Evolutionary conservation across 2,797 vertebrate species (phyloP).

Genomic region (Hippocampus kuda): DNA sequence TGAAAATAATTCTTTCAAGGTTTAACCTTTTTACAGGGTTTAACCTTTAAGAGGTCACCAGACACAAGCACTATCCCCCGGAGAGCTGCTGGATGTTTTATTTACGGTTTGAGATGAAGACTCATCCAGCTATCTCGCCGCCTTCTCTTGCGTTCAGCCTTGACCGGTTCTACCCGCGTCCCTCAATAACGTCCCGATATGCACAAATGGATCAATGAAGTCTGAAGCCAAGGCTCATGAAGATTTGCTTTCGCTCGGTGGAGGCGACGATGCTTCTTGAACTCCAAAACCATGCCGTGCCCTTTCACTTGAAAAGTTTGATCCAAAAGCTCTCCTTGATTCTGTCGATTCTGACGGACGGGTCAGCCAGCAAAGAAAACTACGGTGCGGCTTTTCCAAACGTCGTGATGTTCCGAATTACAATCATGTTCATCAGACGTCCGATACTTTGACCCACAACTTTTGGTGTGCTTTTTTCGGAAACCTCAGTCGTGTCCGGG

Average conservation of each 20-base stretch:
- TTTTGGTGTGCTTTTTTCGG: conserved; percentile 1
- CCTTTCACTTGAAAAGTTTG: conserved; percentile 56
- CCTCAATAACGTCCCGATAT: background rate
- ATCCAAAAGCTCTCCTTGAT: conserved; percentile 59
- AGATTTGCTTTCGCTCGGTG: background rate
- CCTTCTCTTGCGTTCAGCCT: conserved; percentile 37
- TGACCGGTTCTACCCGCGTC: conserved; percentile 26
- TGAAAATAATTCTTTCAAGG: conserved; percentile 56
- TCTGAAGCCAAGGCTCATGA: background rate
- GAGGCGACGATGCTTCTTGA: conserved; percentile 19
- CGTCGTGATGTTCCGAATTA: background rate
- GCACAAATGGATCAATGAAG: conserved; percentile 33
- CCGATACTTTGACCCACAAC: conserved; percentile 23
- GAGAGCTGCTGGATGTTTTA: conserved; percentile 53
- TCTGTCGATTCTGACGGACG: conserved; percentile 46
- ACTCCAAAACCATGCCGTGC: conserved; percentile 44
- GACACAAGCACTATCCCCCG: conserved; percentile 56
- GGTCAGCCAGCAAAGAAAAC: conserved; percentile 50
- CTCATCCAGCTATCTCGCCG: conserved; percentile 41
- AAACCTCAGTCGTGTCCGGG: conserved; percentile 22
- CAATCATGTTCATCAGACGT: conserved; percentile 11
- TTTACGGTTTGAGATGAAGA: conserved; percentile 56
- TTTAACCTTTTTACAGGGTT: conserved; percentile 62
- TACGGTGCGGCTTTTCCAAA: conserved; percentile 44
- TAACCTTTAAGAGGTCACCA: conserved; percentile 63